A percentile compares a stretch with the other conserved stretches of the same genome.
Conservation (phyloP, 1,140 invertebrate genomes). For the Sminthurinus signatus region DNA sequence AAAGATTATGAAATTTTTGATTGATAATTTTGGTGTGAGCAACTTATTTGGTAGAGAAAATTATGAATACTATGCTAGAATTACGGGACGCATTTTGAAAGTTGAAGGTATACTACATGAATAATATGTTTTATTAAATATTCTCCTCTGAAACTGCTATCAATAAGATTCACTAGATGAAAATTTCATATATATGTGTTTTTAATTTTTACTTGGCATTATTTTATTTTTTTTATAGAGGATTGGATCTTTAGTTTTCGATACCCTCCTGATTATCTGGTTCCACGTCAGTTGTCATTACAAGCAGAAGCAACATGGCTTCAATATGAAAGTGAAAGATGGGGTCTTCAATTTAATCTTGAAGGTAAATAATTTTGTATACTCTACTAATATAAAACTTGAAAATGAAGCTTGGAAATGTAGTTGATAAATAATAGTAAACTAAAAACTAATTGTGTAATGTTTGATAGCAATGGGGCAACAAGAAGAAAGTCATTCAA, state of each 20-base stretch:
- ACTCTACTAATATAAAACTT: no score
- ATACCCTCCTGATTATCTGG: slow-evolving; percentile 71
- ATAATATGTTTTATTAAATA: no score
- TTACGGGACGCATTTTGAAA: slow-evolving; percentile 83
- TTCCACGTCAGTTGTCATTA: slow-evolving; percentile 58
- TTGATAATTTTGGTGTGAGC: slow-evolving; percentile 92
- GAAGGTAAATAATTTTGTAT: slow-evolving; percentile 56
- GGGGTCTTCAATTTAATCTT: slow-evolving; percentile 69
- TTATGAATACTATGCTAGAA: slow-evolving; percentile 94
- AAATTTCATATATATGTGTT: no score
- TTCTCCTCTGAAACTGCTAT: no score
- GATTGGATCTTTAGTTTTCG: slow-evolving; percentile 92
- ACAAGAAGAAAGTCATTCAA: slow-evolving; percentile 78
- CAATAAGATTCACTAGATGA: no score
- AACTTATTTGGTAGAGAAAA: slow-evolving; percentile 93
- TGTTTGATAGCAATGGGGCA: slow-evolving; percentile 51
- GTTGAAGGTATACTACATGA: no score
- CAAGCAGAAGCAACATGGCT: slow-evolving; percentile 82
- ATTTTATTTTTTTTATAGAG: no score
- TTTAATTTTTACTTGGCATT: no score
- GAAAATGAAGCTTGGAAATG: no score
- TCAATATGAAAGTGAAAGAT: slow-evolving; percentile 76
- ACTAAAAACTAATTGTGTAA: no score
- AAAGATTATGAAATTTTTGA: slow-evolving; percentile 88
- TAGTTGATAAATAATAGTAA: no score